Conservation (phyloP, 2,797 vertebrate genomes). For the Dendrocincla fuliginosa region DNA sequence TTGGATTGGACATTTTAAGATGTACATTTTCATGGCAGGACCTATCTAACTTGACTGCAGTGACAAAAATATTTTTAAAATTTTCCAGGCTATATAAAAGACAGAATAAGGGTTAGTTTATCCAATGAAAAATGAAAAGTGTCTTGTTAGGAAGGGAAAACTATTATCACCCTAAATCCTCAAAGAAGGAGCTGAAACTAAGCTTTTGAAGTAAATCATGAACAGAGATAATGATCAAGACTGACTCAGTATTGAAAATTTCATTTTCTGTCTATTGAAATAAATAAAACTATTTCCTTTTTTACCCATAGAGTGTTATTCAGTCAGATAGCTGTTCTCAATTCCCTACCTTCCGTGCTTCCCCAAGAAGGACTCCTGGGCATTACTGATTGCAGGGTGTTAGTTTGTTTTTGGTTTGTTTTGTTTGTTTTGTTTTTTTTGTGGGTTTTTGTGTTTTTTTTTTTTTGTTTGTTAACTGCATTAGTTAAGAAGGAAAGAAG, state of each 20-base stretch:
- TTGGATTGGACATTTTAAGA: neutral
- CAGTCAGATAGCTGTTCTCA: neutral
- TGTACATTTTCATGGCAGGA: neutral
- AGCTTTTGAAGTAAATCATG: neutral
- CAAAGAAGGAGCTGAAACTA: neutral
- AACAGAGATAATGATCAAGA: neutral
- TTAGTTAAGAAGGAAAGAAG: too few species aligned
- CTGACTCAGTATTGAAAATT: neutral
- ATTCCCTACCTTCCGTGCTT: neutral
- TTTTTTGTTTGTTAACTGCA: too few species aligned
- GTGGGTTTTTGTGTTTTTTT: accelerated
- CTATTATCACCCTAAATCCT: neutral
- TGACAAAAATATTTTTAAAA: neutral
- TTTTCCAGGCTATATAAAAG: neutral
- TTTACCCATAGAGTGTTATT: neutral
- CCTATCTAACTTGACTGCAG: neutral
- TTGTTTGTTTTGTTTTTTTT: too few species aligned
- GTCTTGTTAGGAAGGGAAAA: neutral
- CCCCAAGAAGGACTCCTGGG: neutral
- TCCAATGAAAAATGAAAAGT: neutral
- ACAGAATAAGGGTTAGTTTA: neutral
- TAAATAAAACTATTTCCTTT: neutral
- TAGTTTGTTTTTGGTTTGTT: neutral
- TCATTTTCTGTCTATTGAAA: neutral
- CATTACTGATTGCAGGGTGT: neutral